Base-by-base conservation (phyloP, 64 coral and sea anemone species). In the Stylophora pistillata region DNA sequence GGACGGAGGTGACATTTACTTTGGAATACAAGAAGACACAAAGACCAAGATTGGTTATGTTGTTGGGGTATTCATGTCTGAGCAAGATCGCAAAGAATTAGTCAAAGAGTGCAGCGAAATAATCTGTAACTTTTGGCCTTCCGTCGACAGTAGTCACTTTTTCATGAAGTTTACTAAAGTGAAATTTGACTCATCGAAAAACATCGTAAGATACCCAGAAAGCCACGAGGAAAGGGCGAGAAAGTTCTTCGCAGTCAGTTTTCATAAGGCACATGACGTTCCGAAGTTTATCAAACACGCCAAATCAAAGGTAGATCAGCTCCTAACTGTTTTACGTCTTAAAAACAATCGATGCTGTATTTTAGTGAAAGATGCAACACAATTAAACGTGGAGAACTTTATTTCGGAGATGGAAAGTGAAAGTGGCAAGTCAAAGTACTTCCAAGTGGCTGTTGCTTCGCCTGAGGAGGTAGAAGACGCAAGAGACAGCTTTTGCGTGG, bases 81-180 rank as follows among this genome's bases (percentile, higher is more conserved):
- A 56, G 16, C 31, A 71, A 69, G 85, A 87, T 66, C 75, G 89
- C 12, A 74, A 23, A 56, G 32, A 77, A 71, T 34, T 95, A 6
- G 55, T 57, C 3, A 32, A 83, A 56, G 78, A 74, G 88, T 66
- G 56, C 41, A 68, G 57, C 29, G 70, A 86, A 58, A 58, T 65
- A 28, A 74, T 95, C 55, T 57, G 76, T 54, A 88, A 91, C 21
- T 88, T 91, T 62, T 95, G 89, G 88, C 93, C 93, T 53, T 76
- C 93, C 0, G 93, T 95, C n/a, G 28, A 87, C 52, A 88, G 69
- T 10, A 66, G 70, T 59, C 88, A 87, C 60, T 91, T 95, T 81
- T 57, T 85, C 73, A 58, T 95, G 29, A 63, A 87, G n/a, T 95
- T 91, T 37, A 73, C 74, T 21, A 59, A 86, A 15, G 60, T 95